Evolutionary conservation across 2,797 vertebrate species (phyloP), one percentile per base, ranked within the genome.

Genomic region (Myotis pilosus): DNA sequence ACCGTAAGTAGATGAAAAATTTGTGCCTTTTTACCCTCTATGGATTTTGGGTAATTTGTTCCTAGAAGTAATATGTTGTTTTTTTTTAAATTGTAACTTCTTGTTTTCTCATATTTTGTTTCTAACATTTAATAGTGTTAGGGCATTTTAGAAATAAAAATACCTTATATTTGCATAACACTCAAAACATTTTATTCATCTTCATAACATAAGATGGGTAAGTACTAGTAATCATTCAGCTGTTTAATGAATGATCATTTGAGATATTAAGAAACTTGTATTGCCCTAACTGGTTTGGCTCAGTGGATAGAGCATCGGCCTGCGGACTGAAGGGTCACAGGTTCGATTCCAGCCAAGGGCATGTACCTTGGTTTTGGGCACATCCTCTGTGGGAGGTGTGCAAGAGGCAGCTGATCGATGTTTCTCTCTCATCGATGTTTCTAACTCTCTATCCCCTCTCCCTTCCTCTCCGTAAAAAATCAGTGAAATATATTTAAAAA

Each of bases 131-230:
- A 49, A 91, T 81, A 93, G n/a, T 62, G 16, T 89, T 87, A 81
- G 9, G 23, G 44, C 53, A 94, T 71, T 95, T 89, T 47, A 85
- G 72, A 94, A 95, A 96, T 81, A 79, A 84, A 87, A 96, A 81
- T 83, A 68, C 15, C 55, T 91, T 88, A 64, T 84, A 93, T 95
- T 91, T 94, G 33, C 5, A 20, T 80, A 95, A 89, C 36, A 91
- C 15, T 92, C n/a, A 79, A 86, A 60, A 91, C 51, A 90, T 90
- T 92, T 93, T 47, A 95, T 83, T 80, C 16, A 85, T 93, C 19
- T 80, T 94, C 41, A 36, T 62, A 92, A 94, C 7, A 86, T 11
- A 80, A 38, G 33, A 92, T 87, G 38, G 19, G 62, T 23, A 94
- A 30, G 33, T 41, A 86, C 86, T 88, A 95, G 44, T 87, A 92